These are phyloP conservation scores for Serripes groenlandicus DNA, from an alignment of 2,888 invertebrate genomes.

Conservation along the genomic window DNA sequence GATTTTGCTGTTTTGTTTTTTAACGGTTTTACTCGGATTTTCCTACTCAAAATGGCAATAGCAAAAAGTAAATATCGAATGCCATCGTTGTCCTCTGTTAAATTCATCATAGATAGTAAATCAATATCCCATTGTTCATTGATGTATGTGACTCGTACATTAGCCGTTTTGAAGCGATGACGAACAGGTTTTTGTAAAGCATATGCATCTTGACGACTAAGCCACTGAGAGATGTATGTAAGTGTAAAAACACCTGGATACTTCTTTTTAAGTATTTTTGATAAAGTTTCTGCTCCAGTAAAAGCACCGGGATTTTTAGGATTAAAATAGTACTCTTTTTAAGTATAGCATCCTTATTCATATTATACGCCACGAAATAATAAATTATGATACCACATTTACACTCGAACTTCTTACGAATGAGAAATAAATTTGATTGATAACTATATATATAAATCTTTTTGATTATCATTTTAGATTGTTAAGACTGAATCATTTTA, in stretches of 20 bases:
- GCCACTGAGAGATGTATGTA: constrained; percentile 43
- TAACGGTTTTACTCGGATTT: constrained; percentile 50
- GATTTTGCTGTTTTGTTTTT: constrained; percentile 44
- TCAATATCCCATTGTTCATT: constrained; percentile 54
- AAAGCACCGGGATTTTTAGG: constrained; percentile 41
- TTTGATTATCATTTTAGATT: no score
- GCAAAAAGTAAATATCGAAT: constrained; percentile 48
- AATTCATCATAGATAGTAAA: constrained; percentile 37
- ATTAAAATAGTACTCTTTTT: constrained; percentile 46
- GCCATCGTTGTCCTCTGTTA: constrained; percentile 47
- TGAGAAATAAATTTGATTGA: no score
- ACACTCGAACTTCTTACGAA: no score
- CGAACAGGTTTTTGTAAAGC: constrained; percentile 47
- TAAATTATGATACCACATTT: no score
- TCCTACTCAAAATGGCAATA: constrained; percentile 51
- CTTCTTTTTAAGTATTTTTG: constrained; percentile 41
- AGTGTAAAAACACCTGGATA: constrained; percentile 46
- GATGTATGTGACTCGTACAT: constrained; percentile 45
- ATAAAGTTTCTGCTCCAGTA: constrained; percentile 43
- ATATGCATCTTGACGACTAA: constrained; percentile 50
- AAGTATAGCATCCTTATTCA: constrained; percentile 41
- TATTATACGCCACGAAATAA: no score
- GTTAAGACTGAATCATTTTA: no score
- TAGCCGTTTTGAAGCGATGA: constrained; percentile 45
- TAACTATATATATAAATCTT: no score